These are phyloP conservation scores for Habropoda laboriosa DNA, from an alignment of 1,140 invertebrate genomes.

Conservation along the genomic window DNA sequence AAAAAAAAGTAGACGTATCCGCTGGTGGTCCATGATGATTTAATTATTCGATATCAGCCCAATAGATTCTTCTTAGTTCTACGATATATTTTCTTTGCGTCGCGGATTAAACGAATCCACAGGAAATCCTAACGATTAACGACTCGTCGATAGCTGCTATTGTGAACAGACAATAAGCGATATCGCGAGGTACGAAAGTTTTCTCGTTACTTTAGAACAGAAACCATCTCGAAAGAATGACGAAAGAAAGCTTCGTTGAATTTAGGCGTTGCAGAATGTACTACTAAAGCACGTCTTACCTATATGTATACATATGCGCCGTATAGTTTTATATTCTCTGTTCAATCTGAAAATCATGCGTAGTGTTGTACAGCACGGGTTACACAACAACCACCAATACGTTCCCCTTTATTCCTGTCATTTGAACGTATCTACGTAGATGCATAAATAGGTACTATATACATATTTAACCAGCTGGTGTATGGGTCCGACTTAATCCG, in stretches of 20 bases:
- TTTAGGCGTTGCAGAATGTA: not conserved
- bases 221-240: not conserved
- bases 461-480: constrained; percentile 78
- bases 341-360: no score
- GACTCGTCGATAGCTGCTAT: constrained; percentile 79
- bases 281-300: not conserved
- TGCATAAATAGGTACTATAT: constrained; percentile 9
- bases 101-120: constrained; percentile 4
- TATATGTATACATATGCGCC: not conserved
- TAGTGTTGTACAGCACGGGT: not conserved
- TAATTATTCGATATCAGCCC: no score
- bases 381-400: not conserved
- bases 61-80: not conserved
- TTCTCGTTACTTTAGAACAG: constrained; percentile 29
- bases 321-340: not conserved
- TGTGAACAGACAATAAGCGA: constrained; percentile 82
- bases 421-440: constrained; percentile 49
- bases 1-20: no score
- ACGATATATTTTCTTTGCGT: not conserved
- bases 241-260: not conserved
- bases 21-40: not conserved
- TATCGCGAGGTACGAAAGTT: constrained; percentile 65
- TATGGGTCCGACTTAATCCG: constrained; percentile 78
- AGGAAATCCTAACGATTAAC: constrained; percentile 61
- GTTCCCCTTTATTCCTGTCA: constrained; percentile 25